Evolutionary conservation across 2,888 invertebrate species (phyloP).

Genomic region (Himalopsyche kuldschensis): DNA sequence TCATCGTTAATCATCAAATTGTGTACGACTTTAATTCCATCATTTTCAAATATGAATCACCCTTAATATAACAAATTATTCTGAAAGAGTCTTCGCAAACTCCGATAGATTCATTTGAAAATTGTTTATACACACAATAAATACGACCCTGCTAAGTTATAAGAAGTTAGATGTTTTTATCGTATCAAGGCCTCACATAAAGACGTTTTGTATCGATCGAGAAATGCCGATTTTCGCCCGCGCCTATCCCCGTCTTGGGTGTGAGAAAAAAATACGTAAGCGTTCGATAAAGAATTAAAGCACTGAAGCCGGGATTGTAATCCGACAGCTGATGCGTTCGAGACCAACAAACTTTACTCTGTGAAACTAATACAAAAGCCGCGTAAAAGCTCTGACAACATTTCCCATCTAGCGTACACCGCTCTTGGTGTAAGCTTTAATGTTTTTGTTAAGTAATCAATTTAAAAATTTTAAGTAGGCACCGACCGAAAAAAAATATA

Average conservation of each 20-base stretch:
- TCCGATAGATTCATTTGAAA: too few species aligned
- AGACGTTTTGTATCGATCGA: slow-evolving; percentile 15
- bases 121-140: not conserved
- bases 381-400: not conserved
- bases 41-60: too few species aligned
- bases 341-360: not conserved
- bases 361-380: not conserved
- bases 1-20: too few species aligned
- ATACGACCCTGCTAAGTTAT: not conserved
- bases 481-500: not conserved
- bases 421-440: not conserved
- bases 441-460: not conserved
- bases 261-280: slow-evolving; percentile 25
- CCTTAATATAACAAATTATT: too few species aligned
- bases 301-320: slow-evolving; percentile 21
- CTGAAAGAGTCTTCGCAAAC: too few species aligned
- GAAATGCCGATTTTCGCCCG: slow-evolving; percentile 4
- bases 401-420: not conserved
- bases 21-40: too few species aligned
- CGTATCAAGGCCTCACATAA: not conserved
- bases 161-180: not conserved
- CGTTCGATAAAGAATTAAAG: slow-evolving; percentile 27
- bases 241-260: not conserved
- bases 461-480: not conserved
- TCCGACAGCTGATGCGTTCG: slow-evolving; percentile 25